A percentile compares a stretch with the other conserved stretches of the same genome.
Conservation (phyloP, 2,797 vertebrate genomes). For the Ciconia nigra region DNA sequence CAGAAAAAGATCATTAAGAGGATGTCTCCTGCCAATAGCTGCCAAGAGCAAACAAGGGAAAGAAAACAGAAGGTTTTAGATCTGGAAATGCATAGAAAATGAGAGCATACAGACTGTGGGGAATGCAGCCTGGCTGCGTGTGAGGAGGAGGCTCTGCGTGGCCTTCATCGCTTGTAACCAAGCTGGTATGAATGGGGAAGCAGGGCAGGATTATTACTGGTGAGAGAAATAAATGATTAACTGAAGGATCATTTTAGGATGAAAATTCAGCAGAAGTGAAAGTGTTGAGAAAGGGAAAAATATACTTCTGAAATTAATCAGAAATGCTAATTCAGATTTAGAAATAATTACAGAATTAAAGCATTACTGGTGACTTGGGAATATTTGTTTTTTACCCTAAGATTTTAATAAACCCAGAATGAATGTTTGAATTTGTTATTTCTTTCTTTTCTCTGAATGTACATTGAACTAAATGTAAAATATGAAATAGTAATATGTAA, state of each 20-base stretch:
- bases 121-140: neutral
- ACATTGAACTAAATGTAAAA: neutral
- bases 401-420: neutral
- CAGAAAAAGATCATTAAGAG: slow-evolving; percentile 64
- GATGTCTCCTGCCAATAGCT: slow-evolving; percentile 61
- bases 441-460: neutral
- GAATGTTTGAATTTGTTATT: neutral
- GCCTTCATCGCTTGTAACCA: neutral
- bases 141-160: neutral
- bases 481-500: neutral
- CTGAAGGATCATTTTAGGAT: neutral
- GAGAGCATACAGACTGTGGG: neutral
- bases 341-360: neutral
- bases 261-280: neutral
- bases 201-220: neutral
- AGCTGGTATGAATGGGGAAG: neutral
- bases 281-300: neutral
- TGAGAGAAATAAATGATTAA: neutral
- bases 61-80: slow-evolving; percentile 56
- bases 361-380: neutral
- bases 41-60: slow-evolving; percentile 54
- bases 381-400: neutral
- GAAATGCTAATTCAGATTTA: neutral
- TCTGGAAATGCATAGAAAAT: slow-evolving; percentile 43
- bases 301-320: neutral